Conservation (phyloP, 2,888 invertebrate genomes). For the Scaptomyza reducta region DNA sequence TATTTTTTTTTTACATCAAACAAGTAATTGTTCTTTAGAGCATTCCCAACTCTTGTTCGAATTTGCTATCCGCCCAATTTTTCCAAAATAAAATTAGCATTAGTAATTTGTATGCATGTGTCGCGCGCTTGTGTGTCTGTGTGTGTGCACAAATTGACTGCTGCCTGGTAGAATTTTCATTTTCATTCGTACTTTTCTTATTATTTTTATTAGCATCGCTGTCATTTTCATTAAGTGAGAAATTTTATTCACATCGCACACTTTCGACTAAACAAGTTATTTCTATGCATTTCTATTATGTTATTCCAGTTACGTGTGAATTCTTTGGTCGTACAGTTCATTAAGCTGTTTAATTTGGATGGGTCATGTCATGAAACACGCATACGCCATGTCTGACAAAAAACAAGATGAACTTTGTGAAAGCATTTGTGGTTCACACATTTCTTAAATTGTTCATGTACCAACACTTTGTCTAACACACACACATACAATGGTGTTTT, state of each 20-base stretch:
- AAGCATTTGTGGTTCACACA: constrained; percentile 54
- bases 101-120: constrained; percentile 71
- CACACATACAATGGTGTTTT: too few species aligned
- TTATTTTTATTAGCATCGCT: constrained; percentile 28
- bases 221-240: constrained; percentile 58
- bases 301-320: constrained; percentile 2
- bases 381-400: constrained; percentile 56
- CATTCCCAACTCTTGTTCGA: constrained; percentile 10
- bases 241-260: constrained; percentile 48
- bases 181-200: constrained; percentile 29
- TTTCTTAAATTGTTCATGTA: constrained; percentile 70
- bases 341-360: constrained; percentile 52
- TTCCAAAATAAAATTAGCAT: constrained; percentile 73
- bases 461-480: too few species aligned
- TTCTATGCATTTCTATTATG: constrained; percentile 70
- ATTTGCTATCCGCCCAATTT: neutral
- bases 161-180: constrained; percentile 30
- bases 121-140: constrained; percentile 17
- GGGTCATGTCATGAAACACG: constrained; percentile 8
- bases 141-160: constrained; percentile 29
- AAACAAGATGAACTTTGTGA: constrained; percentile 26
- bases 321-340: constrained; percentile 37
- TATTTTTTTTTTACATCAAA: neutral
- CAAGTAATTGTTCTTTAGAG: constrained; percentile 11
- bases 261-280: constrained; percentile 54